phyloP scores from a whole-genome alignment of 2,888 invertebrate species.

The Cataglyphis albicans region DNA sequence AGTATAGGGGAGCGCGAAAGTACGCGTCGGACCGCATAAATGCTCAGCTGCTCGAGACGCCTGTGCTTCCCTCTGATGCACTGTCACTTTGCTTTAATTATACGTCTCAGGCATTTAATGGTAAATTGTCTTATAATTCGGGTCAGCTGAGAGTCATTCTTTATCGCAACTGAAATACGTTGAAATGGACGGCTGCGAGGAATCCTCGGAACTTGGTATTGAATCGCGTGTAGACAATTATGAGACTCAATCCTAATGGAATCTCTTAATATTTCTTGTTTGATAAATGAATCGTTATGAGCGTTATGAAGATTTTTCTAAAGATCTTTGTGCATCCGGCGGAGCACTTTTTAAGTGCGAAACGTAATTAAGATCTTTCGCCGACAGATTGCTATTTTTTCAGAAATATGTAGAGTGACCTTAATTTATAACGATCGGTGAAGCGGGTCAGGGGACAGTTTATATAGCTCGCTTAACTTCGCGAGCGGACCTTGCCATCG shows the following conservation, averaged over 20 bases:
- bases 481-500: slow-evolving; percentile 33
- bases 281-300: not conserved
- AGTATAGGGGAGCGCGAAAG: slow-evolving; percentile 54
- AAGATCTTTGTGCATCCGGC: not conserved
- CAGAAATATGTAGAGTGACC: slow-evolving; percentile 58
- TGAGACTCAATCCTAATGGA: not conserved
- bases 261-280: not conserved
- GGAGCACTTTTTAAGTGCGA: not conserved
- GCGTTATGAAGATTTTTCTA: not conserved
- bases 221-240: not conserved
- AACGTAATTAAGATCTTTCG: slow-evolving; percentile 37
- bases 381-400: slow-evolving; percentile 40
- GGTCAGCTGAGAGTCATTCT: slow-evolving; percentile 51
- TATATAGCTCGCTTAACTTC: slow-evolving; percentile 68
- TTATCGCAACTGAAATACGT: slow-evolving; percentile 67
- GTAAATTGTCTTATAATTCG: slow-evolving; percentile 70
- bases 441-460: slow-evolving; percentile 63
- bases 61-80: slow-evolving; percentile 60
- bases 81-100: slow-evolving; percentile 71
- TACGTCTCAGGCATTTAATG: slow-evolving; percentile 64
- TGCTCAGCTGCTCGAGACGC: slow-evolving; percentile 49
- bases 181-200: slow-evolving; percentile 47
- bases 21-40: slow-evolving; percentile 55
- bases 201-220: slow-evolving; percentile 14
- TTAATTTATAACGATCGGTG: slow-evolving; percentile 70